Base-by-base conservation (phyloP, 2,797 vertebrate species). In the Xenops minutus region DNA sequence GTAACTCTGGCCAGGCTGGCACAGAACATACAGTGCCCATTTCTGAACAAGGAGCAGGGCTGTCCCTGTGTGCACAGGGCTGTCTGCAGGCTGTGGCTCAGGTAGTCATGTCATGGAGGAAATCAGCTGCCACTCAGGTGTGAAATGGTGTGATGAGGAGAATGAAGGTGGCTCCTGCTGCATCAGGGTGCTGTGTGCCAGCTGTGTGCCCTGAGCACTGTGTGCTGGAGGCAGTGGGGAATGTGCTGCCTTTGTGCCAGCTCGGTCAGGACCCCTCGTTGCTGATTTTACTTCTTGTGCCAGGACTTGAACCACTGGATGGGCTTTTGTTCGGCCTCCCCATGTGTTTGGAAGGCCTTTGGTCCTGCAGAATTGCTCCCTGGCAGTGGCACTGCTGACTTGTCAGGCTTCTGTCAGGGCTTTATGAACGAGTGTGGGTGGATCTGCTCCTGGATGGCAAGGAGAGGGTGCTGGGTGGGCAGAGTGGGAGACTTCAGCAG, bases 251-350 rank as follows among this genome's bases (percentile, higher is more conserved):
- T 48, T 51, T 14, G 30, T 66, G 71, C 59, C 73, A 36, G 61
- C 78, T 81, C 4, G 0, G 23, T n/a, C 3, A 0, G 56, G 32
- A 30, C 30, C 54, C 18, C 62, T 75, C 71, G 71, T 3, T 52
- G 71, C 78, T 46, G 58, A 9, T 0, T 2, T 30, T 58, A 1
- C n/a, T 51, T 2, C 0, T 20, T 12, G 37, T 54, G 43, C 73
- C 82, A 76, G 54, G 56, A 20, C 39, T 55, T 56, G 56, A 44
- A 67, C 48, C 14, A 1, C 1, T 36, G 51, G 10, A 12, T 13
- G 78, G 77, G 8, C 46, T 83, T 83, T 7, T 32, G 18, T 87
- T 34, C 75, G 61, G 58, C 46, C 26, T 81, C 48, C 41, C 23
- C 29, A 0, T 1, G 1, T 48, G 44, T 54, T 93, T 48, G 55